Base-by-base conservation (phyloP, 2,113 vertebrate species). In the Sterna hirundo region DNA sequence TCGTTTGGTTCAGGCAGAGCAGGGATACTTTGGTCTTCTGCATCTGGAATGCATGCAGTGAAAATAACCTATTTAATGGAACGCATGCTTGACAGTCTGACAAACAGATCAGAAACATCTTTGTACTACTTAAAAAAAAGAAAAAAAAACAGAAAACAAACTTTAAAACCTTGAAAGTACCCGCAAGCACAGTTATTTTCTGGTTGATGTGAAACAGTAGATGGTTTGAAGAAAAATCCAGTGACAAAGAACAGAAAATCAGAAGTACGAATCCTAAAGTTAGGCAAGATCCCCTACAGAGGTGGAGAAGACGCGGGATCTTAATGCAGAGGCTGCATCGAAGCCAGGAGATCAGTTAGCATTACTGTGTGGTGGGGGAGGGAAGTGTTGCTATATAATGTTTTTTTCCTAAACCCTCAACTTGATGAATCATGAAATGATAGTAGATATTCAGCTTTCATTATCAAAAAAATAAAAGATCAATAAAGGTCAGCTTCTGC, bases 291-390 rank as follows among this genome's bases (percentile, higher is more conserved):
- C 29, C 34, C 4, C 23, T 58, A 4, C 68, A 15, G 54, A 79
- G 22, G 29, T 18, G 16, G 32, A 32, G 17, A 30, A 36, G 38
- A 21, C 19, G 15, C 18, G 8, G 11, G 6, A 17, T 51, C 29
- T 16, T 60, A 20, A 13, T 15, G 21, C 47, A 42, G 52, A 55
- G 57, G 10, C 47, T 55, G 17, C 23, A 49, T 20, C 1, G 1
- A 52, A 49, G 26, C 58, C 2, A 1, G 23, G 19, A 26, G n/a
- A 32, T 51, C 34, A 11, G 2, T 49, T 46, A 10, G 20, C 40
- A 2, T 47, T 42, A 11, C 0, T 5, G 8, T 12, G 8, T 11
- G 4, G 11, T 5, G 4, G 17, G 16, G 3, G 9, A 7, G 13
- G 10, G 61, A 36, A 38, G 25, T 42, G 7, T 42, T 61, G 8